Evolutionary conservation across 2,113 vertebrate species (phyloP), one percentile per base, ranked within the genome.

Genomic region (Butorides virescens): DNA sequence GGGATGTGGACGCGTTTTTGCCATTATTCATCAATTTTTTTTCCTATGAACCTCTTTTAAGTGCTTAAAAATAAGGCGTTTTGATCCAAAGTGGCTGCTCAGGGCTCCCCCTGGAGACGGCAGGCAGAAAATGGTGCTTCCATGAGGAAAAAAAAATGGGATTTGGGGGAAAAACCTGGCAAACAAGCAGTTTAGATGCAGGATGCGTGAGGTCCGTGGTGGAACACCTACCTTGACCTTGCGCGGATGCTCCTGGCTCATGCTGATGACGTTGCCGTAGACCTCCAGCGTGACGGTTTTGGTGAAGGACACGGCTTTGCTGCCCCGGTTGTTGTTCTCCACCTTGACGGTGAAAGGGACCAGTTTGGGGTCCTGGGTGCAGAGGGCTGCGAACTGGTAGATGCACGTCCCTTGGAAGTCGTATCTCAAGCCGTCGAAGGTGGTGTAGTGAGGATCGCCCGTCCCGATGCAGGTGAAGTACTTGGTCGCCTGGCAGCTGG

Each of bases 361-460:
- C 46, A 98, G 91, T 0, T 39, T 42, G 13, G 92, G 74, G 62
- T 96, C 26, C 7, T 85, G 95, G 29, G 61, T 39, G 67, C 98
- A 98, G 70, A 98, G 95, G 37, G 95, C 94, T 1, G 91, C 96
- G 5, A 99, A 91, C 83, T 98, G 97, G 95, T 98, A 98, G 67
- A 97, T 32, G 55, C 98, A 98, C 3, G 98, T 98, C 7, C 98
- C 98, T 77, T 97, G 98, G 84, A 98, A 98, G 70, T 97, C n/a
- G 4, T 97, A 98, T 5, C 17, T 92, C 18, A 65, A 13, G 5
- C 97, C 95, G 0, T 98, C 97, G 10, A 98, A 98, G 32, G 97
- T 98, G 65, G 92, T 87, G 29, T 97, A 98, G 77, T 98, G 97
- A 0, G 98, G 97, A 13, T 98, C 96, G 2, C 97, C 97, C 0